Conservation (phyloP, 2,888 invertebrate genomes). For the Gonocerus acuteangulatus region DNA sequence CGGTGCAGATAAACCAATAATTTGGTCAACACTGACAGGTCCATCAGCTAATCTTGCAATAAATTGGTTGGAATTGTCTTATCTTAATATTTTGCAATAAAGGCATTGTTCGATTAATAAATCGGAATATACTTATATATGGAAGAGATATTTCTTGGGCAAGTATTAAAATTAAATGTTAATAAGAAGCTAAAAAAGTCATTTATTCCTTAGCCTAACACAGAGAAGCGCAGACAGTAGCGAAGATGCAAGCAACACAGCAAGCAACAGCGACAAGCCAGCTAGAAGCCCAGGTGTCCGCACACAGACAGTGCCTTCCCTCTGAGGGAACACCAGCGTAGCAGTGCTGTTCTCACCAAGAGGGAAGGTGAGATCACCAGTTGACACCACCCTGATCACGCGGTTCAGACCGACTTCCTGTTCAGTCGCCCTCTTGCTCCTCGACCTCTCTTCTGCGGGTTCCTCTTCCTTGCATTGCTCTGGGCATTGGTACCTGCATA, state of each 20-base stretch:
- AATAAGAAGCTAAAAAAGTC: too few species aligned
- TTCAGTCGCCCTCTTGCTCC: slow-evolving; percentile 56
- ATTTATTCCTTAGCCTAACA: slow-evolving; percentile 52
- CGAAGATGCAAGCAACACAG: slow-evolving; percentile 75
- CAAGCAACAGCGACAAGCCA: slow-evolving; percentile 72
- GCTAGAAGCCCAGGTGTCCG: slow-evolving; percentile 89
- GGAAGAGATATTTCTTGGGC: too few species aligned
- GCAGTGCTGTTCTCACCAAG: slow-evolving; percentile 55
- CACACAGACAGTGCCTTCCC: slow-evolving; percentile 72
- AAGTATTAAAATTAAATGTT: too few species aligned
- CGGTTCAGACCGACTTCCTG: slow-evolving; percentile 64
- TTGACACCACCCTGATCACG: slow-evolving; percentile 83
- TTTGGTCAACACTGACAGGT: too few species aligned
- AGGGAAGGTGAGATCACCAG: slow-evolving; percentile 78
- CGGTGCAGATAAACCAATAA: too few species aligned
- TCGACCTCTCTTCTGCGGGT: slow-evolving; percentile 68
- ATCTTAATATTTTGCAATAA: too few species aligned
- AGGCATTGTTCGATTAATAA: too few species aligned
- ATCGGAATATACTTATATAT: too few species aligned
- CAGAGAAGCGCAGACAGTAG: slow-evolving; percentile 78
- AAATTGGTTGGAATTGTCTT: too few species aligned
- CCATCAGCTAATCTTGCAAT: too few species aligned
- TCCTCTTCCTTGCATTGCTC: slow-evolving; percentile 67
- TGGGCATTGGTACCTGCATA: slow-evolving; percentile 86
- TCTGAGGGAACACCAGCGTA: slow-evolving; percentile 61